Evolutionary conservation across 2,888 invertebrate species (phyloP), one percentile per base, ranked within the genome.

Genomic region (Caenorhabditis parvicauda): DNA sequence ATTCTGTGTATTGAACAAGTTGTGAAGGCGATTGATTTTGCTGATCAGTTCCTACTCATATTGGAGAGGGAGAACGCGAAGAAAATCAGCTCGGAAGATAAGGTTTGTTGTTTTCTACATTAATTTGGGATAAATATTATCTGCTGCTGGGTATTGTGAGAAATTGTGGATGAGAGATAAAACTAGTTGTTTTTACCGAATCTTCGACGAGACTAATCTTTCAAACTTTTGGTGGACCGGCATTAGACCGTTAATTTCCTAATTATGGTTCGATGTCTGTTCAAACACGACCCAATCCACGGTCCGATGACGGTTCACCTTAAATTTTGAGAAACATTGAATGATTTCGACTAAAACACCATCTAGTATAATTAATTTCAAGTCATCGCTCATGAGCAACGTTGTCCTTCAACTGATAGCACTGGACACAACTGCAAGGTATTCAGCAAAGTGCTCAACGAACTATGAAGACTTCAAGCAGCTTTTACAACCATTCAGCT

Each of bases 31-130:
- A 66, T 76, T 14, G 76, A 76, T 47, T 76, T 67, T 55, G 62
- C 72, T 29, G 75, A 76, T 54, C 66, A 72, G 21, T 59, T 76
- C 42, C 44, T 72, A 45, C 46, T 47, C 39, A 27, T 66, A 22
- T 45, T 70, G 19, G 70, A 72, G 43, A 59, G 50, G 21, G 67
- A 61, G 29, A 48, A 57, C 9, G 29, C 38, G 14, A 58, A 62
- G 43, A 63, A 55, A 22, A 59, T 75, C 22, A 71, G 71, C 21
- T 67, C 72, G 3, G 76, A 76, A 53, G 76, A 76, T 52, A 76
- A 76, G 49, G 67, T 75, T 32, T 14, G 3, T n/a, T 28, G 22
- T n/a, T n/a, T n/a, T n/a, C n/a, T n/a, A n/a, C n/a, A 41, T 6
- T n/a, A 21, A n/a, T 19, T 39, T 45, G n/a, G n/a, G n/a, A n/a